These are phyloP conservation scores for Ferrisia virgata DNA, from an alignment of 2,888 invertebrate species.

Conservation along the genomic window DNA sequence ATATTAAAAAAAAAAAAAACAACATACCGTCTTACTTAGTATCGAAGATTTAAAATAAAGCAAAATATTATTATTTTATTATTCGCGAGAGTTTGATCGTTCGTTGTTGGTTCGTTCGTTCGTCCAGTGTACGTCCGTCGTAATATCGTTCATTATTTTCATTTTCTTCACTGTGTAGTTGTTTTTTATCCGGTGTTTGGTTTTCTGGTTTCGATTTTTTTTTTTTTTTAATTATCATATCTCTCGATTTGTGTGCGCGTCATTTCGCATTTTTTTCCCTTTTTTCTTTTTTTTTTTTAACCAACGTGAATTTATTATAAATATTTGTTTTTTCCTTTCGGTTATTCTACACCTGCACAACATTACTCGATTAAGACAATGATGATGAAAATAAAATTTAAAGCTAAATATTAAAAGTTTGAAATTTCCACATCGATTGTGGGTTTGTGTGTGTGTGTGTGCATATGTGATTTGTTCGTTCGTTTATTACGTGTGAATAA, in stretches of 20 bases:
- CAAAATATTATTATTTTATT: background rate
- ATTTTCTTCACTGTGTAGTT: background rate
- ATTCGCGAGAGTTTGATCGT: background rate
- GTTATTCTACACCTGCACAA: no score
- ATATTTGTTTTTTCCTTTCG: no score
- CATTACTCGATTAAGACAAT: background rate
- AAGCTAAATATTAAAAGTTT: background rate
- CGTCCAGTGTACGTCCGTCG: no score
- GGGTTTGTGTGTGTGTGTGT: no score
- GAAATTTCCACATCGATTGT: background rate
- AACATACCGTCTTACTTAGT: no score
- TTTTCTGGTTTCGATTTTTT: background rate
- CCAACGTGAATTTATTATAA: no score
- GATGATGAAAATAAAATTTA: constrained; percentile 24
- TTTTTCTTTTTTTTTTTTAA: background rate
- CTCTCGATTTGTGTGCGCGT: background rate
- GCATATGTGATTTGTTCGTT: constrained; percentile 5
- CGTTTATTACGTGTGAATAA: background rate
- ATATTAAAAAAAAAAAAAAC: no score
- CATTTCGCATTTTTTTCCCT: background rate
- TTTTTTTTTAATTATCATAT: background rate
- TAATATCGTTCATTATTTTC: no score
- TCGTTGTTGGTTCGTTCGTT: background rate
- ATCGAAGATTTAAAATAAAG: no score
- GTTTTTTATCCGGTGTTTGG: background rate